Evolutionary conservation across 2,113 vertebrate species (phyloP).

Genomic region (Abramis brama): DNA sequence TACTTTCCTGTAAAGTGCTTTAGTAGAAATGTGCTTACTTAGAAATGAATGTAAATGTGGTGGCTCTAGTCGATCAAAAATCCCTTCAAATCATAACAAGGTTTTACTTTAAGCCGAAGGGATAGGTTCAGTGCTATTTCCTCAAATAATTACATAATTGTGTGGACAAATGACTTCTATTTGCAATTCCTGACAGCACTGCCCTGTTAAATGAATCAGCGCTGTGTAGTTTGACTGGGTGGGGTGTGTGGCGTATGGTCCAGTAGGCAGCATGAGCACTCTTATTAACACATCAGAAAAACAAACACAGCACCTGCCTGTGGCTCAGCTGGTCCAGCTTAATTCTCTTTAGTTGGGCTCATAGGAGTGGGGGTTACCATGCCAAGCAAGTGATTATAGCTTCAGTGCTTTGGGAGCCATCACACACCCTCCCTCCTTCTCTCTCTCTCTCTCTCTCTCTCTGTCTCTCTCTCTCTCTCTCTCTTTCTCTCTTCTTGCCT

Average conservation of each 20-base stretch:
- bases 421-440: slow-evolving; percentile 40
- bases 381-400: slow-evolving; percentile 63
- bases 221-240: slow-evolving; percentile 28
- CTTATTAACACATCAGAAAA: slow-evolving; percentile 62
- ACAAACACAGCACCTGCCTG: slow-evolving; percentile 58
- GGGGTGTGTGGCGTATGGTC: slow-evolving; percentile 18
- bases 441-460: neutral
- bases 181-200: slow-evolving; percentile 43
- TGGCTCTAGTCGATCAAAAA: neutral
- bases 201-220: slow-evolving; percentile 47
- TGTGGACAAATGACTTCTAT: slow-evolving; percentile 46
- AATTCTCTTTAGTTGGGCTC: slow-evolving; percentile 47
- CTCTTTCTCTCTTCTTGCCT: neutral
- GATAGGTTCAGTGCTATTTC: slow-evolving; percentile 44
- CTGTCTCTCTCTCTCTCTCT: neutral
- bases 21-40: neutral
- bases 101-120: neutral
- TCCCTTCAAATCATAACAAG: slow-evolving; percentile 13
- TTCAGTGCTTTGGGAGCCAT: slow-evolving; percentile 55
- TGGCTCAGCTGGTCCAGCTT: slow-evolving; percentile 55
- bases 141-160: slow-evolving; percentile 46
- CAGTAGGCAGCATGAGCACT: slow-evolving; percentile 15
- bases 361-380: slow-evolving; percentile 44
- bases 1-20: neutral
- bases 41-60: neutral